Conservation (phyloP, 2,113 vertebrate species). For the Merops nubicus region DNA sequence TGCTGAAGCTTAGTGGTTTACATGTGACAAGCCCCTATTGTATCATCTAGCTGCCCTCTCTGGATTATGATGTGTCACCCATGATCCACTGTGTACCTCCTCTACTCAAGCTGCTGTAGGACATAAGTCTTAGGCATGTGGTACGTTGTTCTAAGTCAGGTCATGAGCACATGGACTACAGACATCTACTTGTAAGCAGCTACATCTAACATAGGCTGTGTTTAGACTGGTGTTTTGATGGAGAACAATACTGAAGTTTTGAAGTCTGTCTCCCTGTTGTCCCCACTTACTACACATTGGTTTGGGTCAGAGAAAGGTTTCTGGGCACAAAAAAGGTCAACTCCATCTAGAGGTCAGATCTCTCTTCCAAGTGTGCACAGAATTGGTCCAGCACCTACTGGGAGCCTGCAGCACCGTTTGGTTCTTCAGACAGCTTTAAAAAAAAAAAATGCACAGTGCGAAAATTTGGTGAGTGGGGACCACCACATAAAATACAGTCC, state of each 20-base stretch:
- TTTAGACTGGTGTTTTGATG: background rate
- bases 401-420: background rate
- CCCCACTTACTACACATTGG: background rate
- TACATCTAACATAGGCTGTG: background rate
- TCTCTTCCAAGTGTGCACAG: background rate
- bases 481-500: background rate
- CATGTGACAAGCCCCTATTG: too few relatives aligned
- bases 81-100: background rate
- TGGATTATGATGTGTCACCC: background rate
- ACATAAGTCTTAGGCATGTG: background rate
- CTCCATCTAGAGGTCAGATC: background rate
- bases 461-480: background rate
- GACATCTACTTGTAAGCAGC: background rate
- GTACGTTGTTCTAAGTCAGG: background rate
- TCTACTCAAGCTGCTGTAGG: background rate
- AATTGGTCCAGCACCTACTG: background rate
- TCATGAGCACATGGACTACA: background rate
- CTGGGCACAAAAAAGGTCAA: background rate
- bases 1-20: background rate
- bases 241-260: background rate
- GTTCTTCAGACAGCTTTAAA: background rate
- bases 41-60: background rate
- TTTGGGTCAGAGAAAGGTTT: background rate
- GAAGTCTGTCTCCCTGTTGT: background rate
- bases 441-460: rapidly evolving